A percentile compares a stretch with the other conserved stretches of the same genome.
Evolutionary conservation across 2,888 invertebrate species (phyloP).

Genomic region (Tyria jacobaeae): DNA sequence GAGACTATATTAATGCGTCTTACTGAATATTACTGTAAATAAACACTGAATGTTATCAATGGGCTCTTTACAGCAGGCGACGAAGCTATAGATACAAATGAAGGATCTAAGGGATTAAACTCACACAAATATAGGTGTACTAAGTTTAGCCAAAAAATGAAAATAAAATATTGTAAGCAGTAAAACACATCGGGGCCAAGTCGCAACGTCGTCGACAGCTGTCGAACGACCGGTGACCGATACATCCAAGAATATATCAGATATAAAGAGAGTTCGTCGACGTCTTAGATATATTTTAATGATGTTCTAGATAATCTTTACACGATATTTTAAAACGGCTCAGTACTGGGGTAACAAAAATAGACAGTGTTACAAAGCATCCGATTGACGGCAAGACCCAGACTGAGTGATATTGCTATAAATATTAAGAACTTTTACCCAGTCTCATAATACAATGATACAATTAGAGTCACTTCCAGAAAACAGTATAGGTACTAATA

Average conservation of each 20-base stretch:
- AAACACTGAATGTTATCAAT: neutral
- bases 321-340: conserved; percentile 55
- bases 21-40: neutral
- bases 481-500: neutral
- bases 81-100: too few relatives aligned
- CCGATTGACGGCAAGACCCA: conserved; percentile 38
- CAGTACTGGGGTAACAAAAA: conserved; percentile 50
- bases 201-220: conserved; percentile 69
- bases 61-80: neutral
- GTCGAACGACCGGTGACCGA: conserved; percentile 74
- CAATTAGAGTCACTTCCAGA: conserved; percentile 15
- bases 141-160: too few relatives aligned
- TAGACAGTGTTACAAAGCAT: conserved; percentile 50
- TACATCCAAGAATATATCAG: conserved; percentile 77
- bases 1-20: neutral
- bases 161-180: too few relatives aligned
- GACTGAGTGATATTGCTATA: conserved; percentile 44
- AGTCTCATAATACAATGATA: conserved; percentile 36
- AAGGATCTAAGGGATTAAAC: too few relatives aligned
- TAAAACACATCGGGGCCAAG: conserved; percentile 67
- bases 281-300: conserved; percentile 65
- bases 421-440: conserved; percentile 42
- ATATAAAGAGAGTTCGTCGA: conserved; percentile 69
- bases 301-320: conserved; percentile 63
- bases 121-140: too few relatives aligned